phyloP scores from a whole-genome alignment of 2,888 invertebrate species.

The Eueremaeus valkanovi region DNA sequence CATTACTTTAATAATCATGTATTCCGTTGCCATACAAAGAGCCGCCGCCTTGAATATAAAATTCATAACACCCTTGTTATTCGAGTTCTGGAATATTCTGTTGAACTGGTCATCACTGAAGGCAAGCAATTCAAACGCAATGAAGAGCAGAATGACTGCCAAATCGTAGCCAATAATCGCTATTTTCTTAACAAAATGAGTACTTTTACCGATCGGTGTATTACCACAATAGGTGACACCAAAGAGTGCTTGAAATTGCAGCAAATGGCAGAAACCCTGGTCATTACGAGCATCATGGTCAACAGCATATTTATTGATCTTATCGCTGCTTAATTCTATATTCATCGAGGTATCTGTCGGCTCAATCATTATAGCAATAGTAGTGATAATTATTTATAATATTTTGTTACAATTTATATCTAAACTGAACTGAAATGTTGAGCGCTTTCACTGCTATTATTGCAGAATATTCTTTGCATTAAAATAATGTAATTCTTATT shows the following conservation, averaged over 20 bases:
- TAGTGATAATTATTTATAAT: no score
- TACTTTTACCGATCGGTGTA: not conserved
- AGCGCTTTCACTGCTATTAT: no score
- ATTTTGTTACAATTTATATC: no score
- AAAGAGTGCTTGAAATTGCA: not conserved
- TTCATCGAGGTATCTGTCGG: no score
- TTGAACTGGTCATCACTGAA: not conserved
- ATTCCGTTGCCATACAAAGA: not conserved
- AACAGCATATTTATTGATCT: no score
- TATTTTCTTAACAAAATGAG: not conserved
- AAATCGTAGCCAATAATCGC: not conserved
- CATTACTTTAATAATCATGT: not conserved
- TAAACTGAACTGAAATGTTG: no score
- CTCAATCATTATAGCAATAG: no score
- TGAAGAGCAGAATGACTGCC: not conserved
- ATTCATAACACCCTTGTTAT: not conserved
- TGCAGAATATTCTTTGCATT: no score
- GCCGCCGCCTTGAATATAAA: not conserved
- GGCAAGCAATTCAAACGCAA: not conserved
- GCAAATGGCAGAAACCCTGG: not conserved
- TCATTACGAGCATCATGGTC: not conserved
- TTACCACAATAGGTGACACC: not conserved
- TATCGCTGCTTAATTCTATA: no score
- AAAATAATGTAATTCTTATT: no score
- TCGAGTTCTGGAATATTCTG: not conserved